phyloP scores from a whole-genome alignment of 2,888 invertebrate genomes.

The Agrenia bidenticulata region DNA sequence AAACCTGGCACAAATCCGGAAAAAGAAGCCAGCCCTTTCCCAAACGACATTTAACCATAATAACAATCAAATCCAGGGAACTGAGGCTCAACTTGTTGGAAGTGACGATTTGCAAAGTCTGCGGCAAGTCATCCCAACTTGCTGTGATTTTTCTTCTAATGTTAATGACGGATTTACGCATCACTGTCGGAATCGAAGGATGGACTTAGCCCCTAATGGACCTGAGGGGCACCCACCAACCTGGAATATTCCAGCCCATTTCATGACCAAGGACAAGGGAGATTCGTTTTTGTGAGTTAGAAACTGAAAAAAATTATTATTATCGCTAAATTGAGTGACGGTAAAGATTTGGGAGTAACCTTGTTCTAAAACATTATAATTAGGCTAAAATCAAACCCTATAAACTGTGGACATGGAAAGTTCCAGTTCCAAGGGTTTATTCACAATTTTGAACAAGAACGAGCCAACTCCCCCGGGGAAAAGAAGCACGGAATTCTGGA shows the following conservation, averaged over 20 bases:
- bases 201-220: constrained; percentile 14
- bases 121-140: constrained; percentile 17
- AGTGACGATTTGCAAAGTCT: background rate
- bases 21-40: constrained; percentile 2
- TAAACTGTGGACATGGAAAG: constrained; percentile 28
- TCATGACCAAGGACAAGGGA: constrained; percentile 29
- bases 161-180: constrained; percentile 38
- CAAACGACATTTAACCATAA: constrained; percentile 18
- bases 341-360: background rate
- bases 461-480: constrained; percentile 3
- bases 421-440: constrained; percentile 42
- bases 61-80: background rate
- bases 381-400: constrained; percentile 27
- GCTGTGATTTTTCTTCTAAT: constrained; percentile 33
- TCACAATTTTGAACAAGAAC: constrained; percentile 29
- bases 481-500: constrained; percentile 27
- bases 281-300: constrained; percentile 26
- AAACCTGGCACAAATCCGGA: background rate
- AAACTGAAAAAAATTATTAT: background rate
- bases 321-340: background rate
- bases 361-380: background rate
- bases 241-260: constrained; percentile 36
- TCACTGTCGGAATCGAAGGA: constrained; percentile 35
- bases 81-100: background rate
- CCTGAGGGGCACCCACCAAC: constrained; percentile 4